Base-by-base conservation (phyloP, 1,140 invertebrate genomes). In the Magallana gigas region DNA sequence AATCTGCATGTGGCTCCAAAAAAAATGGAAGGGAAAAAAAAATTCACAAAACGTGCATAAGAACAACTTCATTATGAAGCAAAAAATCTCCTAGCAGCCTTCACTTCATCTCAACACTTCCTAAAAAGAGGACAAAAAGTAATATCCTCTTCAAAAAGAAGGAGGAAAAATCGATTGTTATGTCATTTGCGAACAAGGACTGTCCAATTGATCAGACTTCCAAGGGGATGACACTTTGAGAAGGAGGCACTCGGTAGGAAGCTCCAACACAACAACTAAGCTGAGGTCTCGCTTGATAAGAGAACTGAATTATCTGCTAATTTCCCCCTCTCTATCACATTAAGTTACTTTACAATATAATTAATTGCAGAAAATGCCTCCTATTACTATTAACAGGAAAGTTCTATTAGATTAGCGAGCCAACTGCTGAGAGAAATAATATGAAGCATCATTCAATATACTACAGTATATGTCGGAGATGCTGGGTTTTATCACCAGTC, bases 301-400 rank as follows among this genome's bases (percentile, higher is more conserved):
- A 11, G 18, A 62, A 62, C 18, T n/a, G 18, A 71, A 71, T 71
- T 71, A 71, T 71, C 68, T 71, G 8, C 68, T 71, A 71, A 71
- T 23, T 71, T 29, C 68, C 36, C 68, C 68, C 23, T 71, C 68
- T 71, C 23, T 29, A 71, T 71, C 68, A 71, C 68, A 71, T 71
- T 71, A 71, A 71, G 68, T 71, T 71, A 71, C 68, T 71, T 71
- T 71, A 71, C 68, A 71, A 71, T 71, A 71, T 71, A 71, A 71
- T 71, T 71, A 71, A 71, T 71, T 71, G 18, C 68, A 71, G 68
- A 71, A 23, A 12, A 71, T 23, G 68, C 68, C 60, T 71, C 68
- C 23, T 36, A 18, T 71, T 71, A 71, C 68, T 29, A 71, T 71
- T 71, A 71, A 71, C 68, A 71, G 68, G 68, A 29, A 71, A 11